Evolutionary conservation across 2,113 vertebrate species (phyloP), one percentile per base, ranked within the genome.

Genomic region (Lates calcarifer): DNA sequence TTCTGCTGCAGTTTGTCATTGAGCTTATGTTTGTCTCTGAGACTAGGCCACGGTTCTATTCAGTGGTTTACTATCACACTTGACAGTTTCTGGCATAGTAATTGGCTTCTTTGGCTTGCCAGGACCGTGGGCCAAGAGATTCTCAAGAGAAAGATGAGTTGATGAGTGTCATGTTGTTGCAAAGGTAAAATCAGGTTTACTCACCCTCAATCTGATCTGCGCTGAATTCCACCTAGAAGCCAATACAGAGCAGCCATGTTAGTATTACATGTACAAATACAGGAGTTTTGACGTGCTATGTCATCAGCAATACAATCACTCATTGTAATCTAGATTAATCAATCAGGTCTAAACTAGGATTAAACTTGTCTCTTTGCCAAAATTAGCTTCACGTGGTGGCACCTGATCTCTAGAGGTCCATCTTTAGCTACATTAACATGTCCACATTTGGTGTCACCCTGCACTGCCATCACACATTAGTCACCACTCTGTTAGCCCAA

Each of bases 191-290:
- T 43, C 2, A 47, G 1, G 9, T 67, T 66, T 77, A 89, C 93
- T 89, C 80, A 95, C 95, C 95, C 12, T 95, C 95, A 82, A 95
- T 35, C 93, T 95, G 95, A 89, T 96, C 95, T 78, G 86, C 56
- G 72, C 47, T 92, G 93, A 96, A 95, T 28, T 95, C 92, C 24
- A 95, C 56, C 95, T 95, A 78, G 55, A 85, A 84, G 35, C 70
- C 77, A 84, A 84, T 5, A 90, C 60, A 92, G 78, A 91, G 55
- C 73, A 93, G 51, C 45, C 37, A 61, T 53, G 26, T 92, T 55
- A 84, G 29, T 74, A 39, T 18, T 43, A 65, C 37, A 79, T 26
- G 57, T 11, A 63, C 31, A 76, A 61, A 65, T 24, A 14, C 33
- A 47, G 11, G 58, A 10, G 17, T 78, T 66, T 29, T 37, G 15